Evolutionary conservation across 2,888 invertebrate species (phyloP).

Genomic region (Oligia latruncula): DNA sequence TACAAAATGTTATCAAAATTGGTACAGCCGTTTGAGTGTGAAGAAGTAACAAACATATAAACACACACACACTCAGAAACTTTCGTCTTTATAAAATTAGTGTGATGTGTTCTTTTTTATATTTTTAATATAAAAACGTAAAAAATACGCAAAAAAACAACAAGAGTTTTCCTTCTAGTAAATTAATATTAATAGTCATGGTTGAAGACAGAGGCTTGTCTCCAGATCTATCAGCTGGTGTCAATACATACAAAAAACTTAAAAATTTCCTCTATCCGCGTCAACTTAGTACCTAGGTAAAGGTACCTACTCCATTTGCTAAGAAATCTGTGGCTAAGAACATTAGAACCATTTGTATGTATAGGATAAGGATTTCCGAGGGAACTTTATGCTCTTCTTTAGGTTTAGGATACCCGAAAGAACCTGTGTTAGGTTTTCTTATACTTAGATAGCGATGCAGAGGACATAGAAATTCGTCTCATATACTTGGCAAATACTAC

Average conservation of each 20-base stretch:
- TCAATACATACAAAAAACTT: not conserved
- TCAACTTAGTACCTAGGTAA: not conserved
- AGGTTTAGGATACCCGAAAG: slow-evolving; percentile 23
- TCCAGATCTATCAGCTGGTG: not conserved
- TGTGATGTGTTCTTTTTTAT: too few relatives aligned
- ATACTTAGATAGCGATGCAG: not conserved
- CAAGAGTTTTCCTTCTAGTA: too few relatives aligned
- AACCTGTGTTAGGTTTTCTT: slow-evolving; percentile 6
- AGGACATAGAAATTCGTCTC: not conserved
- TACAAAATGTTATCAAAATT: too few relatives aligned
- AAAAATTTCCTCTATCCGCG: not conserved
- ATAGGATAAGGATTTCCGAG: slow-evolving; percentile 41
- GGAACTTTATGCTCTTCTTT: slow-evolving; percentile 26
- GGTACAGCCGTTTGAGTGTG: too few relatives aligned
- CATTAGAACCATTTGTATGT: slow-evolving; percentile 48
- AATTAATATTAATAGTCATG: not conserved
- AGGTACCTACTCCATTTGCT: not conserved
- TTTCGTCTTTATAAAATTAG: too few relatives aligned
- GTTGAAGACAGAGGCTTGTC: too few relatives aligned
- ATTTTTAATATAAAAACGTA: too few relatives aligned
- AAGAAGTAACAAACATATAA: too few relatives aligned
- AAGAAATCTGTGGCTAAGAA: slow-evolving; percentile 15
- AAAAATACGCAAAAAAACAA: not conserved
- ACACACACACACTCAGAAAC: too few relatives aligned
- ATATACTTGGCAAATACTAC: not conserved